phyloP scores from a whole-genome alignment of 2,113 vertebrate species.

The Podarcis muralis region DNA sequence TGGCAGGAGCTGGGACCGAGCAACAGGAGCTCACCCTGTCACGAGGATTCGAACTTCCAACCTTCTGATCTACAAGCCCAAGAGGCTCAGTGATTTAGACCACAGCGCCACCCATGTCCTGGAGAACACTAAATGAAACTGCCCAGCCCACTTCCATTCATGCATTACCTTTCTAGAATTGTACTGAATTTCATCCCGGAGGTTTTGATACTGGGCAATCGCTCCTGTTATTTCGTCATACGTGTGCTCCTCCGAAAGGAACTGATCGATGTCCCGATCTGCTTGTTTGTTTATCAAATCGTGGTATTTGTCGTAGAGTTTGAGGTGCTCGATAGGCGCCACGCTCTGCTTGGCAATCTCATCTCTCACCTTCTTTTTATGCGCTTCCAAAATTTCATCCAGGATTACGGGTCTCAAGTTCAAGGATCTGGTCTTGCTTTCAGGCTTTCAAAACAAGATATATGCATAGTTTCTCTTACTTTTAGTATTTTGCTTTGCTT shows the following conservation, averaged over 20 bases:
- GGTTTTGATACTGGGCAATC: slow-evolving; percentile 79
- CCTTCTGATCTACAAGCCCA: no score
- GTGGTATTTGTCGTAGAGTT: slow-evolving; percentile 82
- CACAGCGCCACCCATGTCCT: not conserved
- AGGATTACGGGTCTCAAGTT: slow-evolving; percentile 82
- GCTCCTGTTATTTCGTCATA: slow-evolving; percentile 83
- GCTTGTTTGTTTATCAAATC: slow-evolving; percentile 81
- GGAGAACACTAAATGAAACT: not conserved
- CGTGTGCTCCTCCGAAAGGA: slow-evolving; percentile 78
- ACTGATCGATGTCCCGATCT: slow-evolving; percentile 78
- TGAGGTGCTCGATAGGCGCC: slow-evolving; percentile 77
- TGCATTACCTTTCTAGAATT: slow-evolving; percentile 78
- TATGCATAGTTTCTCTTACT: not conserved
- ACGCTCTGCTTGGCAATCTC: slow-evolving; percentile 77
- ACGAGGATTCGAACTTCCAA: no score
- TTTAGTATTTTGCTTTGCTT: not conserved
- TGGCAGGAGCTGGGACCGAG: no score
- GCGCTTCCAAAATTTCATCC: slow-evolving; percentile 77
- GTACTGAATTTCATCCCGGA: slow-evolving; percentile 83
- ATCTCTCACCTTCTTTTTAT: slow-evolving; percentile 75
- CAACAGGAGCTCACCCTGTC: no score
- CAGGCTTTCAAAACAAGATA: slow-evolving; percentile 61
- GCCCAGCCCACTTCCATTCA: not conserved
- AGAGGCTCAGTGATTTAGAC: no score
- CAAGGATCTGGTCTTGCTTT: slow-evolving; percentile 56